A percentile compares a stretch with the other conserved stretches of the same genome.
Conservation (phyloP, 2,113 vertebrate species). For the Anarhynchus alexandrinus region DNA sequence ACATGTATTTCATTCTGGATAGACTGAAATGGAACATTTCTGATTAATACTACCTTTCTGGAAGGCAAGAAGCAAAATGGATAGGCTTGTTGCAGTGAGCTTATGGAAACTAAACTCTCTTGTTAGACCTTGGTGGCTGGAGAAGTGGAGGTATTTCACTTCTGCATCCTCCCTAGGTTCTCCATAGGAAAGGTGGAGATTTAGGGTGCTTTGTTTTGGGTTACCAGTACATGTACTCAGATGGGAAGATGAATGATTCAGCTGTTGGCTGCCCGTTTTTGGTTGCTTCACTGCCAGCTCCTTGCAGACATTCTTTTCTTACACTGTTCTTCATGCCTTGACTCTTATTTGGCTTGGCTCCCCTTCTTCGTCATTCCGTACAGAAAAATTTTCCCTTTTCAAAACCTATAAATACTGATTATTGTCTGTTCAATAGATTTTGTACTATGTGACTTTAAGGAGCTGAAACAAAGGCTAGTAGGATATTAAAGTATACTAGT, state of each 20-base stretch:
- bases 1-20: neutral
- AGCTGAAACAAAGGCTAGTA: neutral
- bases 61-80: neutral
- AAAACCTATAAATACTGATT: neutral
- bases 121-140: neutral
- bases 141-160: neutral
- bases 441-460: neutral
- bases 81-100: neutral
- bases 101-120: neutral
- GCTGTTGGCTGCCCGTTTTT: neutral
- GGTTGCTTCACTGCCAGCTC: neutral
- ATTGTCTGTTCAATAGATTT: neutral
- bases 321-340: neutral
- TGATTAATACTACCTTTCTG: neutral
- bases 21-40: neutral
- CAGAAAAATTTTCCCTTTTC: neutral
- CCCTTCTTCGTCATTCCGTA: fast-evolving
- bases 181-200: neutral
- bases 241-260: neutral
- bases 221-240: neutral
- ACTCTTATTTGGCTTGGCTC: neutral
- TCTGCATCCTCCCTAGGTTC: neutral
- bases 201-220: neutral
- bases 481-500: neutral
- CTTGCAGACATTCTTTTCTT: neutral